Evolutionary conservation across 2,888 invertebrate species (phyloP), one percentile per base, ranked within the genome.

Genomic region (Frankliniella intonsa): DNA sequence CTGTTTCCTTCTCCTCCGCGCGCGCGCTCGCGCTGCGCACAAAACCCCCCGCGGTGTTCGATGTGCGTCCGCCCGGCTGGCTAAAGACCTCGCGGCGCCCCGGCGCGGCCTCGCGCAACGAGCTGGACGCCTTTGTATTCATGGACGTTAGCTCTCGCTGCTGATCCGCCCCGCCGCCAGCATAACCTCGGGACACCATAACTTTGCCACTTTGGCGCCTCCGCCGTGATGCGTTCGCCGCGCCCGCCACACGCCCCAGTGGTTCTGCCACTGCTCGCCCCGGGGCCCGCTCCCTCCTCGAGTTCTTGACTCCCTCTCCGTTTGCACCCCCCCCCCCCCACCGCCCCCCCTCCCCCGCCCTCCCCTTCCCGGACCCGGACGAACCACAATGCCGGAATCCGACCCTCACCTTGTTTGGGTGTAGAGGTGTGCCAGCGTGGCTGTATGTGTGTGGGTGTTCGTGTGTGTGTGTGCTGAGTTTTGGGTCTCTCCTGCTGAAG

Each of bases 131-230:
- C 62, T 62, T 62, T 62, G 62, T 62, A 62, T 62, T 62, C 62
- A 62, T 62, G n/a, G 62, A 62, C 62, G 62, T 38, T 38, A 38
- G 38, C 62, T 62, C 62, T 62, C n/a, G 38, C n/a, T 17, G 62
- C 62, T 62, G 62, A 62, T 62, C 62, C 62, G 62, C 38, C 38
- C 38, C 38, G 38, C 38, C 38, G 38, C 38, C 38, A 38, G 62
- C 62, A 62, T 22, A 69, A 22, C 69, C 69, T 22, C 69, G 69
- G 69, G 69, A 69, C 69, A 69, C 69, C 69, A 69, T 69, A 69
- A 69, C 69, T 69, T 69, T 69, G 22, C 69, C 69, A 69, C 69
- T 69, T 69, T 69, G 22, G 69, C 69, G 69, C 69, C 69, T 69
- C 65, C 22, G 3, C 22, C n/a, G 9, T 19, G 69, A 7, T 22